These are phyloP conservation scores for Neosalanx taihuensis DNA, from an alignment of 2,797 vertebrate genomes.

Conservation along the genomic window DNA sequence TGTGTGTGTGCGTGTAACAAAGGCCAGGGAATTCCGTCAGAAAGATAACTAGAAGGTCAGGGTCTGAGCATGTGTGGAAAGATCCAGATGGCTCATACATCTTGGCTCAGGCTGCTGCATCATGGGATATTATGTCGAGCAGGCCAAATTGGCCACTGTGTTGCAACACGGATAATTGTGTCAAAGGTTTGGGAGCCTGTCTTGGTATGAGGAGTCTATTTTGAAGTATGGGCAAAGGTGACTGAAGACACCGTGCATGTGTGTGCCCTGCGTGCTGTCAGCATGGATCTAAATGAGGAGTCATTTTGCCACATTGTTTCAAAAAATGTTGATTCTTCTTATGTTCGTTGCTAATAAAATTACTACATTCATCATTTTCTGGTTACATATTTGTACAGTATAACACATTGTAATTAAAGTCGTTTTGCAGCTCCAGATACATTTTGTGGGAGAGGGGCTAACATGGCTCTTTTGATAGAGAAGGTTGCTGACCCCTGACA, in stretches of 20 bases:
- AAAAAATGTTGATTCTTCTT: no score
- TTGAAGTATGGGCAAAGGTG: background rate
- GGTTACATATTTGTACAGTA: background rate
- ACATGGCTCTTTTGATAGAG: no score
- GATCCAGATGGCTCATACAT: background rate
- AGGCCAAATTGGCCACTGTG: no score
- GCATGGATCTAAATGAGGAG: background rate
- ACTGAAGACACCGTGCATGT: background rate
- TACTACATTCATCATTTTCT: background rate
- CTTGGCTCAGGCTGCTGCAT: background rate
- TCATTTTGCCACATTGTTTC: background rate
- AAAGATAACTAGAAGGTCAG: background rate
- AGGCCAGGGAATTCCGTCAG: background rate
- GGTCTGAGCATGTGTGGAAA: background rate
- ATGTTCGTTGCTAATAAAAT: constrained; percentile 2
- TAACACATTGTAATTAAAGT: no score
- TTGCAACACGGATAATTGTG: background rate
- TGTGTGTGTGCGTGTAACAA: background rate
- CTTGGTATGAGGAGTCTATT: background rate
- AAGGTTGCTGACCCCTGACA: background rate
- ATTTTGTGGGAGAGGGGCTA: no score
- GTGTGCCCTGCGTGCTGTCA: background rate
- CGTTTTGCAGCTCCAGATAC: background rate
- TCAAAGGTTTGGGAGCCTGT: background rate
- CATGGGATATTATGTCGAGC: background rate